Evolutionary conservation across 30 jellyfish, hydroid and myxozoan species (phyloP).

Genomic region (Aurelia sp.): DNA sequence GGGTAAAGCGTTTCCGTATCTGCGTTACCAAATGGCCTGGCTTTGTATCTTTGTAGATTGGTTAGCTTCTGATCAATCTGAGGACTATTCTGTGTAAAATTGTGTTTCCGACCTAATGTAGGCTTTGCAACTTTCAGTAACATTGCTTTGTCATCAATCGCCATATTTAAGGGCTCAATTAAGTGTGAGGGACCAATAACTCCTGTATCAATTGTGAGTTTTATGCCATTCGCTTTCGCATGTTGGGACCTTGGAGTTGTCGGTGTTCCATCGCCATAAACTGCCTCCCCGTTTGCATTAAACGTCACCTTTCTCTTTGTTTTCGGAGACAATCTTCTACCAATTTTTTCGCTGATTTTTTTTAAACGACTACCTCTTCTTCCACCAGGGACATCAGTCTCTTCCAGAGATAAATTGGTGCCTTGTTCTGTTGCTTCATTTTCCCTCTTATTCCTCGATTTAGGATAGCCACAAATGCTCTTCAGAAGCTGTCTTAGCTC

Average conservation of each 20-base stretch:
- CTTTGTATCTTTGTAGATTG: no score
- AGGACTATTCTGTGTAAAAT: no score
- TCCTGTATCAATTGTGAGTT: no score
- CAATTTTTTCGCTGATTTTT: conserved; percentile 6
- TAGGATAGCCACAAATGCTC: neutral
- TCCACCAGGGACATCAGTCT: conserved; percentile 5
- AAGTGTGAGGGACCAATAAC: no score
- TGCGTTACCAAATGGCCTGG: no score
- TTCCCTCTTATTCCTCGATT: conserved; percentile 9
- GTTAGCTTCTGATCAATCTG: no score
- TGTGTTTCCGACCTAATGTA: no score
- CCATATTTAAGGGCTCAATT: no score
- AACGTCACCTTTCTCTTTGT: neutral
- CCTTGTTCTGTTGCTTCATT: conserved; percentile 3
- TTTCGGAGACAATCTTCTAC: conserved; percentile 4
- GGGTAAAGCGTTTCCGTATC: no score
- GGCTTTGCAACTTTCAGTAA: no score
- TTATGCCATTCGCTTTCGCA: no score
- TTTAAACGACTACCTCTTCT: neutral
- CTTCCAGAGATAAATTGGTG: conserved; percentile 11
- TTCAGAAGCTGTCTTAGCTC: conserved; percentile 1
- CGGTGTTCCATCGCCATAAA: neutral
- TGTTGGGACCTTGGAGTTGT: conserved; percentile 17
- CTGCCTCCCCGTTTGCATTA: conserved; percentile 3
- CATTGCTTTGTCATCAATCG: no score